Evolutionary conservation across 2,113 vertebrate genomes (phyloP), one percentile per base, ranked within the genome.

Genomic region (Scomber scombrus): DNA sequence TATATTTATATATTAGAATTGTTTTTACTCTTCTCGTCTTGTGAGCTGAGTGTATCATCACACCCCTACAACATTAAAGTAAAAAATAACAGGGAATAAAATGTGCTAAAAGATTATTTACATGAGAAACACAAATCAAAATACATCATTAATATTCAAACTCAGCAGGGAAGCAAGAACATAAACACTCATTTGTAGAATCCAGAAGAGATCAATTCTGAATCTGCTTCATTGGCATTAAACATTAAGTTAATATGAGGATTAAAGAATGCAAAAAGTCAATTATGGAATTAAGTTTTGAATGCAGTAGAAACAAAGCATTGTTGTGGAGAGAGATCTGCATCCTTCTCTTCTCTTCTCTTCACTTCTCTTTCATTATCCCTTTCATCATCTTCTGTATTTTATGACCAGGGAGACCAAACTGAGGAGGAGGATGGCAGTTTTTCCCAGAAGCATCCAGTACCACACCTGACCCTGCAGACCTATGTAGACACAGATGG

Each of bases 381-480:
- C 8, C 34, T 40, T 9, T 40, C 57, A 75, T 26, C 31, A 3
- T 31, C 15, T 71, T 54, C 31, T 82, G 49, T 43, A 12, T 71
- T 45, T 64, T 45, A 56, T 12, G 52, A 52, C 79, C 26, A 87
- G 31, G 0, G 6, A 64, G 21, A 26, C 29, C 63, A 80, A 57
- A 47, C 31, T 71, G 55, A 89, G 21, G 75, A 87, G 19, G 72
- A 87, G 45, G 49, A 78, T 11, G 15, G 23, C 23, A 55, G 16
- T 29, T 74, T 87, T 89, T 40, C 79, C 88, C 55, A 87, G 64
- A 18, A 89, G 69, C 63, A 78, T 63, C 88, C 88, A 89, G 18
- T 3, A 82, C 85, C 88, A 89, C 1, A 80, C 12, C 79, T 89
- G 88, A 60, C 60, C 68, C 45, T 50, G 50, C 60, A 87, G 64